phyloP scores from a whole-genome alignment of 2,113 vertebrate genomes.

The Oncorhynchus tshawytscha region DNA sequence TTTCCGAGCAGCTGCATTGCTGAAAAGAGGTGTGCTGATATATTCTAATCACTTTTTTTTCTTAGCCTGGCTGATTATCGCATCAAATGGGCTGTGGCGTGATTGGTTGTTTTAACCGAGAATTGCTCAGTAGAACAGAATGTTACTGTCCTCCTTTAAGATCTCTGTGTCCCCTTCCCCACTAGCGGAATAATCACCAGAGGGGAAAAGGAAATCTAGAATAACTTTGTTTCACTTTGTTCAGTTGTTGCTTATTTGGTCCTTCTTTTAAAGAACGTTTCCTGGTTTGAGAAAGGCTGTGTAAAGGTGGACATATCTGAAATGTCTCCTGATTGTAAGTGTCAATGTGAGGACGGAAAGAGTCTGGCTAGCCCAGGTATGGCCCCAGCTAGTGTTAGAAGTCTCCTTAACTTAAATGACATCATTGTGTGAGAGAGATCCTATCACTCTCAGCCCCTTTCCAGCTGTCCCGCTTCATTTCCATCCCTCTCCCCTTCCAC shows the following conservation, averaged over 20 bases:
- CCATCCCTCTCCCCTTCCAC: not conserved
- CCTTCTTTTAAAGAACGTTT: too few species aligned
- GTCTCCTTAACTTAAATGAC: not conserved
- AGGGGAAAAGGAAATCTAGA: not conserved
- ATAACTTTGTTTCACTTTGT: not conserved
- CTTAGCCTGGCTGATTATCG: conserved; percentile 50
- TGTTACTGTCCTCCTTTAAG: conserved; percentile 28
- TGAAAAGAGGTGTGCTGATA: conserved; percentile 57
- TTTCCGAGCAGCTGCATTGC: conserved; percentile 51
- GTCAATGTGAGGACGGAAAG: not conserved
- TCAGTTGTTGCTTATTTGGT: too few species aligned
- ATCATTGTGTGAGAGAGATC: not conserved
- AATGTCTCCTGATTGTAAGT: too few species aligned
- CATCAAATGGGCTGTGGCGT: conserved; percentile 51
- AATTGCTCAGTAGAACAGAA: conserved; percentile 44
- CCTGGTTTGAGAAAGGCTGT: too few species aligned
- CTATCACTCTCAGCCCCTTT: not conserved
- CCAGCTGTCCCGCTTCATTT: conserved; percentile 3
- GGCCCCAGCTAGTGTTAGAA: not conserved
- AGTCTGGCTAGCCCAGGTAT: not conserved
- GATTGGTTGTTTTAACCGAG: conserved; percentile 45
- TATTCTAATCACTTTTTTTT: conserved; percentile 59
- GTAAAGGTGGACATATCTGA: too few species aligned
- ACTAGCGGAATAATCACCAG: not conserved
- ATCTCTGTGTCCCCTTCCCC: conserved; percentile 15